These are phyloP conservation scores for Proterorhinus semilunaris DNA, from an alignment of 2,113 vertebrate genomes.

Conservation along the genomic window DNA sequence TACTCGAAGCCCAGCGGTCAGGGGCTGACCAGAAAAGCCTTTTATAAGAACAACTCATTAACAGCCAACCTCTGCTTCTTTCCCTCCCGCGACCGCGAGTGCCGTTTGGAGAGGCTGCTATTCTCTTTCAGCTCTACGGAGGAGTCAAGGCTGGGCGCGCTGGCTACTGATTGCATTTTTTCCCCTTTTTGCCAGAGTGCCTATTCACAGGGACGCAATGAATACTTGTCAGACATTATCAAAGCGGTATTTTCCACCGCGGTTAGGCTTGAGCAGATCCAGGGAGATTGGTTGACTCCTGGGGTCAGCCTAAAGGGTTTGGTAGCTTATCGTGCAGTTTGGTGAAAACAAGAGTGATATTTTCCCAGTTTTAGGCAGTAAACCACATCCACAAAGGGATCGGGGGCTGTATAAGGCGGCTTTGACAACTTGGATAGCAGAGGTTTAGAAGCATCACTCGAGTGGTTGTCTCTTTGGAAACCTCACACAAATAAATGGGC, in stretches of 20 bases:
- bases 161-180: conserved; percentile 66
- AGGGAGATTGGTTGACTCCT: conserved; percentile 57
- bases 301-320: conserved; percentile 52
- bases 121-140: conserved; percentile 63
- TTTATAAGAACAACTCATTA: conserved; percentile 72
- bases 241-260: conserved; percentile 57
- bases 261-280: conserved; percentile 77
- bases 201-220: conserved; percentile 66
- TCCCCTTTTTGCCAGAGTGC: conserved; percentile 51
- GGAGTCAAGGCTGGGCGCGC: conserved; percentile 71
- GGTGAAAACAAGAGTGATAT: conserved; percentile 36
- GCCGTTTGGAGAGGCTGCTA: conserved; percentile 65
- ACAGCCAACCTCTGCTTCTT: conserved; percentile 53
- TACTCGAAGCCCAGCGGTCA: conserved; percentile 41
- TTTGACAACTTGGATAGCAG: background rate
- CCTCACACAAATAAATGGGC: background rate
- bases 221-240: conserved; percentile 68
- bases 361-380: conserved; percentile 11
- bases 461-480: background rate
- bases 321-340: conserved; percentile 41
- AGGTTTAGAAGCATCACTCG: background rate
- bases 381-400: conserved; percentile 14
- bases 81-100: conserved; percentile 53
- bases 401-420: background rate
- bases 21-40: conserved; percentile 49